Percentiles rank a stretch among this genome's conserved stretches.
These are phyloP conservation scores for Mirza zaza DNA, from an alignment of 2,113 vertebrate genomes.

Conservation along the genomic window DNA sequence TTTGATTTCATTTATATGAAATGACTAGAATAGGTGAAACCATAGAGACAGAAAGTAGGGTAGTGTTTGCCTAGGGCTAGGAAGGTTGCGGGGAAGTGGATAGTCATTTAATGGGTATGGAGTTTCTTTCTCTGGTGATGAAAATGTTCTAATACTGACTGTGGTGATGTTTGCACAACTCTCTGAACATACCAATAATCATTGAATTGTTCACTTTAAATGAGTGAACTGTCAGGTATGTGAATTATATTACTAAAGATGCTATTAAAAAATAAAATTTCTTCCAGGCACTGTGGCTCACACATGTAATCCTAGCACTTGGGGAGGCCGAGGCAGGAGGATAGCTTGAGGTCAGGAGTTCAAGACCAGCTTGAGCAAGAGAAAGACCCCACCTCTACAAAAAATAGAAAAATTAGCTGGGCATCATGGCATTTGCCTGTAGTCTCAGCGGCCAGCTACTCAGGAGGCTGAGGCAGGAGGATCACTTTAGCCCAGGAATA, in stretches of 20 bases:
- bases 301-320: too few relatives aligned
- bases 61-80: not conserved
- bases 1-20: not conserved
- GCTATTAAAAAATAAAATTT: constrained; percentile 31
- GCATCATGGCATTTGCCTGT: too few relatives aligned
- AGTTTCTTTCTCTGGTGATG: not conserved
- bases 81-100: not conserved
- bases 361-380: too few relatives aligned
- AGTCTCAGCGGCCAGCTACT: too few relatives aligned
- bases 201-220: not conserved
- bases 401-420: too few relatives aligned
- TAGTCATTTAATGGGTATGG: not conserved
- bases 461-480: too few relatives aligned
- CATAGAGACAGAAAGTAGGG: not conserved
- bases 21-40: constrained; percentile 36
- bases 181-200: constrained; percentile 27
- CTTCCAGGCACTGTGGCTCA: too few relatives aligned
- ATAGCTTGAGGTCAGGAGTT: too few relatives aligned
- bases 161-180: not conserved
- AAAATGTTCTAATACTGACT: constrained; percentile 18
- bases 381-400: too few relatives aligned
- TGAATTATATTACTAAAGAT: constrained; percentile 30
- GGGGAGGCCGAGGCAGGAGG: too few relatives aligned
- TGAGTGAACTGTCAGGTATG: not conserved
- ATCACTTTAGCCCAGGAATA: too few relatives aligned